Evolutionary conservation across 2,888 invertebrate genomes (phyloP).

Genomic region (Gryllus longicercus): DNA sequence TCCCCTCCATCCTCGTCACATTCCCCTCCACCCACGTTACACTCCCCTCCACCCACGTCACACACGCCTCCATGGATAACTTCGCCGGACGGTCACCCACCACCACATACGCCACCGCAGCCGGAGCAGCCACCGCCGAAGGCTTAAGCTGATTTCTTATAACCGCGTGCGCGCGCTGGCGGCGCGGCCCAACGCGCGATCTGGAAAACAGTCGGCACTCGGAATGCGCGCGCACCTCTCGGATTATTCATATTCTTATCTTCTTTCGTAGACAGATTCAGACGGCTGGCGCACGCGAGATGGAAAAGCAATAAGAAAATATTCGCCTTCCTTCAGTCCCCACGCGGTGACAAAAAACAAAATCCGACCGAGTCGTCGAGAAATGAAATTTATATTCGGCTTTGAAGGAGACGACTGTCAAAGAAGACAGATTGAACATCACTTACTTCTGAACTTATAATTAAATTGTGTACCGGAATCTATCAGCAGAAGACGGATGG

Average conservation of each 20-base stretch:
- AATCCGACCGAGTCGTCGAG: neutral
- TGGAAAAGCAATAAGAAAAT: slow-evolving; percentile 17
- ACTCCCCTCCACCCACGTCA: no score
- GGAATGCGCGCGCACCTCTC: neutral
- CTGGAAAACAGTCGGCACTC: neutral
- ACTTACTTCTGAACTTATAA: no score
- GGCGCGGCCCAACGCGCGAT: neutral
- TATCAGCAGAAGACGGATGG: no score
- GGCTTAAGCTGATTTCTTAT: neutral
- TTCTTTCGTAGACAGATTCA: neutral
- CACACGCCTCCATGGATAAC: no score
- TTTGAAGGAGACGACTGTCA: neutral
- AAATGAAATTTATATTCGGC: neutral
- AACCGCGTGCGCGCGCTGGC: neutral
- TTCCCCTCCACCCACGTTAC: no score
- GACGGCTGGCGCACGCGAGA: neutral
- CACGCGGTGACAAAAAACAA: neutral
- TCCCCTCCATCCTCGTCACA: no score
- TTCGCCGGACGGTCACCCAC: no score
- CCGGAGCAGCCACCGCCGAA: neutral
- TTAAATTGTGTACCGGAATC: no score
- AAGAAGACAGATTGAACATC: no score
- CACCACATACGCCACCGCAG: no score
- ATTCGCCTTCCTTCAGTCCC: neutral
- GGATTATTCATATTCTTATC: slow-evolving; percentile 7